These are phyloP conservation scores for Porites divaricata DNA, from an alignment of 92 coral and sea anemone genomes.

Conservation along the genomic window DNA sequence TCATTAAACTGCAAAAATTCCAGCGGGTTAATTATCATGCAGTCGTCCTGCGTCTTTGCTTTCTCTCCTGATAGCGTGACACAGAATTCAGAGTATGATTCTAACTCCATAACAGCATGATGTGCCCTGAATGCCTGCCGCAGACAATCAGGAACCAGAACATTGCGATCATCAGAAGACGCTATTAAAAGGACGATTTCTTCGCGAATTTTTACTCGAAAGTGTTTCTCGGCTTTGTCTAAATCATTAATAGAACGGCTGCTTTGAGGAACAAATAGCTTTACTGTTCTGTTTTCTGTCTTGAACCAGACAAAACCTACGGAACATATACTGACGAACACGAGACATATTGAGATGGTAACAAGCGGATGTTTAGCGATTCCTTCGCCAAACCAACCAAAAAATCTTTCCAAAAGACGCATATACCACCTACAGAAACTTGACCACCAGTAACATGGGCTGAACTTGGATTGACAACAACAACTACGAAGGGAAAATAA, in stretches of 20 bases:
- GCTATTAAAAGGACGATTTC: slow-evolving; percentile 68
- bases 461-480: slow-evolving; percentile 15
- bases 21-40: slow-evolving; percentile 65
- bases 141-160: slow-evolving; percentile 54
- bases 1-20: slow-evolving; percentile 65
- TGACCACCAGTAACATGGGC: slow-evolving; percentile 68
- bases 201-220: slow-evolving; percentile 64
- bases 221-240: slow-evolving; percentile 68
- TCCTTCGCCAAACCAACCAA: slow-evolving; percentile 54
- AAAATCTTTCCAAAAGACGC: slow-evolving; percentile 51
- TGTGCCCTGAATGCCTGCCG: slow-evolving; percentile 62
- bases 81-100: slow-evolving; percentile 68
- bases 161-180: slow-evolving; percentile 41
- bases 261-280: slow-evolving; percentile 85
- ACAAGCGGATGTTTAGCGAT: slow-evolving; percentile 66
- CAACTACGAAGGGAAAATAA: neutral
- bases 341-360: slow-evolving; percentile 53
- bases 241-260: slow-evolving; percentile 81
- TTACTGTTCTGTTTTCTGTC: slow-evolving; percentile 83
- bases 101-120: slow-evolving; percentile 38
- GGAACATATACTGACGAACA: slow-evolving; percentile 70
- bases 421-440: slow-evolving; percentile 71
- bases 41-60: slow-evolving; percentile 38
- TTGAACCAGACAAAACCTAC: slow-evolving; percentile 81
- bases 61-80: slow-evolving; percentile 34